Evolutionary conservation across 2,888 invertebrate genomes (phyloP).

Genomic region (Sinopyrophorus schimmeli): DNA sequence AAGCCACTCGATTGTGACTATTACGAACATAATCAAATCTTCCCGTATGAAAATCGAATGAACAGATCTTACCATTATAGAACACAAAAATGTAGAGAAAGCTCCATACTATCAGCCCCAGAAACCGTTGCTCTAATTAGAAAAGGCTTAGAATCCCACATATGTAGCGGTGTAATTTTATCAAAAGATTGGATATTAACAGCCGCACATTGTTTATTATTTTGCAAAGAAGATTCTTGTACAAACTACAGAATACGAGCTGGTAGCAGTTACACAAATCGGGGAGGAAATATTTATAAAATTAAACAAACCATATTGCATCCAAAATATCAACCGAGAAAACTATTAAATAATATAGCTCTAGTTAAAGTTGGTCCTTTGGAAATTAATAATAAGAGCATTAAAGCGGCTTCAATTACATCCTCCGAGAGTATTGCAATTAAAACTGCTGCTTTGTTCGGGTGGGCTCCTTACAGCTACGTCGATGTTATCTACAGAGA

Average conservation of each 20-base stretch:
- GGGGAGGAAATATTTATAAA: slow-evolving; percentile 4
- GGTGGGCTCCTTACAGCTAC: slow-evolving; percentile 11
- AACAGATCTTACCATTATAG: background rate
- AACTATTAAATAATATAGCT: slow-evolving; percentile 5
- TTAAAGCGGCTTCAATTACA: background rate
- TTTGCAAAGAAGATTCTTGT: background rate
- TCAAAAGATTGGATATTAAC: slow-evolving; percentile 11
- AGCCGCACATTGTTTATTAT: slow-evolving; percentile 12
- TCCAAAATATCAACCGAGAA: slow-evolving; percentile 1
- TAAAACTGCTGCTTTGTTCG: background rate
- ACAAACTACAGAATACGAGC: slow-evolving; percentile 5
- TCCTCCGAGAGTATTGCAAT: background rate
- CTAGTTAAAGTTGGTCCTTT: slow-evolving; percentile 4
- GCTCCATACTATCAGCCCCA: slow-evolving; percentile 5
- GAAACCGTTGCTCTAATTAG: slow-evolving; percentile 8
- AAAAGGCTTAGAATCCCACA: background rate
- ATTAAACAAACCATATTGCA: slow-evolving; percentile 5
- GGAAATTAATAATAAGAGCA: background rate
- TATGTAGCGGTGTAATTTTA: slow-evolving; percentile 11
- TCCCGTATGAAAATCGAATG: background rate
- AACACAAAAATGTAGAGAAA: slow-evolving; percentile 5
- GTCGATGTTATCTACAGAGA: slow-evolving; percentile 5
- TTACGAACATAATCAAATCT: background rate
- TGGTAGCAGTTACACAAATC: slow-evolving; percentile 10
- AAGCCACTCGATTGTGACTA: slow-evolving; percentile 5